A percentile compares a stretch with the other conserved stretches of the same genome.
These are phyloP conservation scores for Caranx melampygus DNA, from an alignment of 2,113 vertebrate species.

Conservation along the genomic window DNA sequence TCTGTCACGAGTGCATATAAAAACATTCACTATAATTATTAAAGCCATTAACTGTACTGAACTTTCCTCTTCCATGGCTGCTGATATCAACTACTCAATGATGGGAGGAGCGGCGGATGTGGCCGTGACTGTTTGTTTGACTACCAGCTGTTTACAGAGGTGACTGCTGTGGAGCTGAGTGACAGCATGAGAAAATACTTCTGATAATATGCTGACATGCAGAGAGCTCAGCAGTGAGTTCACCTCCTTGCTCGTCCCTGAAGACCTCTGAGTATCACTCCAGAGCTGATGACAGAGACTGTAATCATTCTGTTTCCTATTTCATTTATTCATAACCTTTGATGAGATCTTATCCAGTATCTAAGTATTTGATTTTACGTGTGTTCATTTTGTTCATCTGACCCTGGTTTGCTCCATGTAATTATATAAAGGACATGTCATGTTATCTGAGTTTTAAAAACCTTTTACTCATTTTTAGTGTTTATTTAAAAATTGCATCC, in stretches of 20 bases:
- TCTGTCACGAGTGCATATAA: neutral
- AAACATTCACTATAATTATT: neutral
- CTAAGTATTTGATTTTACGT: neutral
- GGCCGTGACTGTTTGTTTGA: slow-evolving; percentile 72
- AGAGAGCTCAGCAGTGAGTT: slow-evolving; percentile 27
- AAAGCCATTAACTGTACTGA: slow-evolving; percentile 1
- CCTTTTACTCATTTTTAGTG: neutral
- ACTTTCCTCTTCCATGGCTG: neutral
- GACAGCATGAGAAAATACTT: slow-evolving; percentile 75
- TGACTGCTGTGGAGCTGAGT: slow-evolving; percentile 48
- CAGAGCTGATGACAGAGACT: neutral
- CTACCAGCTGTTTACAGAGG: slow-evolving; percentile 72
- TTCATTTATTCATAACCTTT: neutral
- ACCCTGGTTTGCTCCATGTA: too few species aligned
- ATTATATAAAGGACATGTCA: neutral
- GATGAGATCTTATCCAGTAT: neutral
- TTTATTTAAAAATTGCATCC: neutral
- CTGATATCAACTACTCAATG: neutral
- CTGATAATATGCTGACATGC: slow-evolving; percentile 58
- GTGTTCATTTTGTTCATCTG: neutral
- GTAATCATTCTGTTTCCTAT: neutral
- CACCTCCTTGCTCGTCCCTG: slow-evolving; percentile 22
- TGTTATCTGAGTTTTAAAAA: neutral
- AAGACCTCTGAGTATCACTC: slow-evolving; percentile 21
- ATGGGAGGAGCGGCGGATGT: slow-evolving; percentile 29